These are phyloP conservation scores for Cheilosia impressa DNA, from an alignment of 2,888 invertebrate genomes.

Conservation along the genomic window DNA sequence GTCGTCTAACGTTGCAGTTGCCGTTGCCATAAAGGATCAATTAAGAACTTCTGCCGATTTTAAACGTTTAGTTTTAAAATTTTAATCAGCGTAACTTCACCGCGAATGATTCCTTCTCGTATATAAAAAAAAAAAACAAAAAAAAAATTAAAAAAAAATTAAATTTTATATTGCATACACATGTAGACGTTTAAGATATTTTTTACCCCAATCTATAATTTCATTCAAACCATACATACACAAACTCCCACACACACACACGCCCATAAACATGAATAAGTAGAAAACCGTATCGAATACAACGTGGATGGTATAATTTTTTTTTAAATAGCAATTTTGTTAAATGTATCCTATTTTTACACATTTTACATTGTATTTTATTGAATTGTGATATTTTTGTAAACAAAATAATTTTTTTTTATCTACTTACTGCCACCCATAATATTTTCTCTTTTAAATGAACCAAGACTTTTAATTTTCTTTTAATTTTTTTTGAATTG, in stretches of 20 bases:
- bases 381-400: constrained; percentile 76
- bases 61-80: constrained; percentile 73
- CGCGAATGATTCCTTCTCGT: constrained; percentile 31
- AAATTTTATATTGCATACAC: constrained; percentile 21
- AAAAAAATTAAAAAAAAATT: not conserved
- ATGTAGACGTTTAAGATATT: constrained; percentile 40
- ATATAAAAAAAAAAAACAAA: not conserved
- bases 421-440: constrained; percentile 36
- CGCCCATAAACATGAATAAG: constrained; percentile 14
- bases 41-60: constrained; percentile 68
- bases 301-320: too few species aligned
- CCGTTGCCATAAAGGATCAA: constrained; percentile 75
- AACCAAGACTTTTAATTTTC: not conserved
- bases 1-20: constrained; percentile 60
- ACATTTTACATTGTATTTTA: constrained; percentile 60
- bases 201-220: constrained; percentile 10
- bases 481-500: constrained; percentile 6
- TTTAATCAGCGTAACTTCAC: constrained; percentile 24
- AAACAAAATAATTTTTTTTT: constrained; percentile 58
- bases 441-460: constrained; percentile 10
- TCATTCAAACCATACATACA: constrained; percentile 38
- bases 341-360: constrained; percentile 60
- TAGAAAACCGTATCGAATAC: constrained; percentile 47
- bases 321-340: constrained; percentile 32
- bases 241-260: constrained; percentile 4